Evolutionary conservation across 2,797 vertebrate species (phyloP).

Genomic region (Leucoraja ocellata): DNA sequence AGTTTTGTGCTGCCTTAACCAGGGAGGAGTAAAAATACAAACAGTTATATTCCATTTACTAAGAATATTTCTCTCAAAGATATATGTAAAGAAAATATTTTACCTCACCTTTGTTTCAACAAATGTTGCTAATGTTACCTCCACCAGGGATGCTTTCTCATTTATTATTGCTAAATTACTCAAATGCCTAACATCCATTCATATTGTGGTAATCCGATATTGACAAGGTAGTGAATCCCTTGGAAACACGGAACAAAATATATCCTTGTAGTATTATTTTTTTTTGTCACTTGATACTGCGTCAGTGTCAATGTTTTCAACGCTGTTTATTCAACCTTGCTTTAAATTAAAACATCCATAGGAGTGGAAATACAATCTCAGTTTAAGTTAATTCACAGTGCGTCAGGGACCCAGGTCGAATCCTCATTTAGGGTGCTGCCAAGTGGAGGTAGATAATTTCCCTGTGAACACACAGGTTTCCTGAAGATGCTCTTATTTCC

Average conservation of each 20-base stretch:
- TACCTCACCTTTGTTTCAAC: background rate
- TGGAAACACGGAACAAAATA: background rate
- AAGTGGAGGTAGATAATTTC: too few relatives aligned
- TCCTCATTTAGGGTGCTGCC: too few relatives aligned
- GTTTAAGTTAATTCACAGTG: background rate
- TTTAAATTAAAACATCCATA: background rate
- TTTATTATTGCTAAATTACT: slow-evolving; percentile 15
- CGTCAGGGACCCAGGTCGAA: too few relatives aligned
- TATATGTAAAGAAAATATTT: background rate
- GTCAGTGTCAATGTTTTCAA: slow-evolving; percentile 10
- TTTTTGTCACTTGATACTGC: background rate
- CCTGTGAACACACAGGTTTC: too few relatives aligned
- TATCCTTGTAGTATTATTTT: background rate
- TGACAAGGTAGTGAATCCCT: slow-evolving; percentile 10
- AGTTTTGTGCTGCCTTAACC: background rate
- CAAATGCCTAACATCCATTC: background rate
- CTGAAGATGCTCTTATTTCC: too few relatives aligned
- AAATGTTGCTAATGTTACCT: background rate
- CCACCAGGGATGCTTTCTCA: background rate
- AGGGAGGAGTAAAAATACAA: background rate
- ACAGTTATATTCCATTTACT: background rate
- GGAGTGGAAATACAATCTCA: background rate
- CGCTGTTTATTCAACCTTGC: background rate
- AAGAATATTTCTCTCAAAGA: background rate
- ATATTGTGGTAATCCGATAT: background rate